phyloP scores from a whole-genome alignment of 2,888 invertebrate species.

The Macrostomum cliftonense region DNA sequence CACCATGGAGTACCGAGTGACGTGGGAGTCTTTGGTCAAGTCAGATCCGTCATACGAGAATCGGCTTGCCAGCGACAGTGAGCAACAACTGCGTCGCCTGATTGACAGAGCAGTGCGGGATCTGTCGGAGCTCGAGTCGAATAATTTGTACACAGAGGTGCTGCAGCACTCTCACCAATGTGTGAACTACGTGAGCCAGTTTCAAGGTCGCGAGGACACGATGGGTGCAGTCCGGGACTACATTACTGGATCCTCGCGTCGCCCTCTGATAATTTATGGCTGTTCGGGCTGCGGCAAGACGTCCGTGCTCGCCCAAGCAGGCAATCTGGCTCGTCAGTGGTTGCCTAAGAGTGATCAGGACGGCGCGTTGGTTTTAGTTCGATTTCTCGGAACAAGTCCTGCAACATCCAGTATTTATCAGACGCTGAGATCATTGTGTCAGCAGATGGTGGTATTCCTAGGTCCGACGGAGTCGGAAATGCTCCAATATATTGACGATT shows the following conservation, averaged over 20 bases:
- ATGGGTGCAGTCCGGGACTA: neutral
- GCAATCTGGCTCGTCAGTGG: conserved; percentile 14
- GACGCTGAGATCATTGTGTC: conserved; percentile 16
- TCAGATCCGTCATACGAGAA: conserved; percentile 12
- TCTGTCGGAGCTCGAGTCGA: conserved; percentile 4
- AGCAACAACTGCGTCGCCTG: conserved; percentile 11
- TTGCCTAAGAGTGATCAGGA: neutral
- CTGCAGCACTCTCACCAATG: conserved; percentile 16
- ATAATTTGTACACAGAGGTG: conserved; percentile 13
- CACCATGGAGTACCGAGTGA: too few relatives aligned
- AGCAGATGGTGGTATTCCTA: conserved; percentile 13
- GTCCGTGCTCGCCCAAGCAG: conserved; percentile 73
- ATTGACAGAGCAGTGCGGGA: conserved; percentile 12
- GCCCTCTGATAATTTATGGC: conserved; percentile 74
- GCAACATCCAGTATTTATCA: conserved; percentile 16
- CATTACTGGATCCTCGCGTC: conserved; percentile 22
- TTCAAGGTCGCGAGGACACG: neutral
- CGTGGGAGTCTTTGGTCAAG: too few relatives aligned
- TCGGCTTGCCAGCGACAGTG: conserved; percentile 12
- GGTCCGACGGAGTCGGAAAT: neutral
- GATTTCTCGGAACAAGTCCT: conserved; percentile 18
- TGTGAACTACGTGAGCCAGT: conserved; percentile 8
- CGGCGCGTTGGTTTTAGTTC: conserved; percentile 12
- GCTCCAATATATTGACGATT: neutral
- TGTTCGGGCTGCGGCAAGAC: conserved; percentile 96